phyloP scores from a whole-genome alignment of 2,113 vertebrate species.

The Gyps fulvus region DNA sequence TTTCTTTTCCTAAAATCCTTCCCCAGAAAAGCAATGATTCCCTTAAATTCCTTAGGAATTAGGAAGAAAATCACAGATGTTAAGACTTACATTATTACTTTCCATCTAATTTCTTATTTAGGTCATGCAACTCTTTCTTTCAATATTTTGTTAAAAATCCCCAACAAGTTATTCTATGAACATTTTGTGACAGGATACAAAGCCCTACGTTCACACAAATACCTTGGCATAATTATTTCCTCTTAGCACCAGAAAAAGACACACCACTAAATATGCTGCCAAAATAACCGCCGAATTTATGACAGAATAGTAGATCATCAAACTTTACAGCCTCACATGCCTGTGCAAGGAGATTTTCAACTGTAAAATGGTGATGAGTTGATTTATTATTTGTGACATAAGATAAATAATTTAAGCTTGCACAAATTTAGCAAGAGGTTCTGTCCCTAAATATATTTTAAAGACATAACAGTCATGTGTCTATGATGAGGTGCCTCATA shows the following conservation, averaged over 20 bases:
- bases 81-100: not conserved
- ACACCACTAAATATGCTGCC: not conserved
- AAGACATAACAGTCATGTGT: not conserved
- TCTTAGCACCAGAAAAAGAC: not conserved
- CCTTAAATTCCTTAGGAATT: not conserved
- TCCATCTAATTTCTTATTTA: not conserved
- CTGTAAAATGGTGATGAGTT: slow-evolving; percentile 18
- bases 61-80: not conserved
- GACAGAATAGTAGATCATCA: not conserved
- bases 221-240: not conserved
- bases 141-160: not conserved
- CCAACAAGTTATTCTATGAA: not conserved
- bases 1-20: not conserved
- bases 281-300: not conserved
- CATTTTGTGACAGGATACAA: not conserved
- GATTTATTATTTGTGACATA: slow-evolving; percentile 59
- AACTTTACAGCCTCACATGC: not conserved
- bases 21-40: not conserved
- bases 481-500: not conserved
- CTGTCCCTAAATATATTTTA: slow-evolving; percentile 49
- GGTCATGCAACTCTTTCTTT: not conserved
- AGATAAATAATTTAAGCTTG: slow-evolving; percentile 54
- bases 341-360: not conserved
- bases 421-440: slow-evolving; percentile 36
- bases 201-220: not conserved